Evolutionary conservation across 30 jellyfish, hydroid and myxozoan genomes (phyloP).

Genomic region (Hydra vulgaris): DNA sequence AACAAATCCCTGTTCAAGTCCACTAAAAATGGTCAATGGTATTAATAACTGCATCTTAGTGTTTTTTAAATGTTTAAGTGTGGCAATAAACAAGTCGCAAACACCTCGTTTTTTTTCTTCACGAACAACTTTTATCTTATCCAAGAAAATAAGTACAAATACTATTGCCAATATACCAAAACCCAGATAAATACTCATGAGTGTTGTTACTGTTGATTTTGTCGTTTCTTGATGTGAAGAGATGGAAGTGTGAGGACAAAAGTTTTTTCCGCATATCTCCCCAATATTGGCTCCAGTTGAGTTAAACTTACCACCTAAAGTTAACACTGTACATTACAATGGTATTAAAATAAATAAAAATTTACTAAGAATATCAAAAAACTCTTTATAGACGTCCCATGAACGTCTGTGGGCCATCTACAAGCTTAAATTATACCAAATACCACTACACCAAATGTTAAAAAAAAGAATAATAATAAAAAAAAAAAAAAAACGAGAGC

Average conservation of each 20-base stretch:
- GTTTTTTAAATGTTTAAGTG: slow-evolving; percentile 56
- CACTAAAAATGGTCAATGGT: slow-evolving; percentile 86
- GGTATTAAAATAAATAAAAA: no score
- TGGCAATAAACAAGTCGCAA: slow-evolving; percentile 63
- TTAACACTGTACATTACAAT: neutral
- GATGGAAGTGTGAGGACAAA: slow-evolving; percentile 40
- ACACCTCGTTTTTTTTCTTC: slow-evolving; percentile 31
- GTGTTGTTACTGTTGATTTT: slow-evolving; percentile 38
- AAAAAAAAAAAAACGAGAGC: no score
- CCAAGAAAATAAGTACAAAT: slow-evolving; percentile 35
- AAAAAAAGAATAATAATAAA: no score
- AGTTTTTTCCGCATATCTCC: slow-evolving; percentile 59
- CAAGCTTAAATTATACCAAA: no score
- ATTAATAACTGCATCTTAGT: slow-evolving; percentile 62
- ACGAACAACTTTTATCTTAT: slow-evolving; percentile 33
- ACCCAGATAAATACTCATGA: slow-evolving; percentile 66
- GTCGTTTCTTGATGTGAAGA: slow-evolving; percentile 9
- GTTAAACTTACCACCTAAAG: neutral
- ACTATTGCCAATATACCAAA: slow-evolving; percentile 53
- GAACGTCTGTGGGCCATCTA: no score
- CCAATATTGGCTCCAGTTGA: neutral
- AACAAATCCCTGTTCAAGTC: slow-evolving; percentile 91
- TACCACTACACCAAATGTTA: no score
- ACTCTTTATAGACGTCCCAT: no score
- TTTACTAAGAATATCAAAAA: no score